These are phyloP conservation scores for Cacoxenus indagator DNA, from an alignment of 2,888 invertebrate genomes.

Conservation along the genomic window DNA sequence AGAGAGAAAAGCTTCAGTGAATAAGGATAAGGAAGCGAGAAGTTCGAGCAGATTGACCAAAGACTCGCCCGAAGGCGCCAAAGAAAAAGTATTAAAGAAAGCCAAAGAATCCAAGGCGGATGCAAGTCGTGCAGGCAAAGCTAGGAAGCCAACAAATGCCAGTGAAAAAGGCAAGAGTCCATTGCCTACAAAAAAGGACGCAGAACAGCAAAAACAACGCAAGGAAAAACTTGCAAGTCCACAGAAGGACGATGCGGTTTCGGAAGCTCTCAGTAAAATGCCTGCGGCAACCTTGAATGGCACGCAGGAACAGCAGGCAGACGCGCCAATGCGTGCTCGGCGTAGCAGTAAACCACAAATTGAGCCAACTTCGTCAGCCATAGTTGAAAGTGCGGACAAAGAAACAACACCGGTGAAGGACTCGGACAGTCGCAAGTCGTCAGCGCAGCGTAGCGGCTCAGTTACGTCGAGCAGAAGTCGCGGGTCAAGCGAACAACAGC, in stretches of 20 bases:
- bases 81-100: constrained; percentile 41
- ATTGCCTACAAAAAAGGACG: constrained; percentile 40
- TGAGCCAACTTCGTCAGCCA: constrained; percentile 9
- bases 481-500: constrained; percentile 50
- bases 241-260: not conserved
- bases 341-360: constrained; percentile 24
- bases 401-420: constrained; percentile 7
- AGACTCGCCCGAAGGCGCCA: constrained; percentile 40
- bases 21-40: constrained; percentile 49
- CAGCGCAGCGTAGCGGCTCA: constrained; percentile 40
- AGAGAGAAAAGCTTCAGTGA: constrained; percentile 29
- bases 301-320: not conserved
- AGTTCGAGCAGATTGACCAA: constrained; percentile 36
- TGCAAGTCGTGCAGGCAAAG: not conserved
- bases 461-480: constrained; percentile 41
- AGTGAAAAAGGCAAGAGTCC: constrained; percentile 45
- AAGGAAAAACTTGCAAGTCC: constrained; percentile 40
- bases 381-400: not conserved
- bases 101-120: constrained; percentile 33
- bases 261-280: constrained; percentile 25
- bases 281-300: constrained; percentile 47
- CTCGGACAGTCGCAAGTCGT: constrained; percentile 41
- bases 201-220: constrained; percentile 23
- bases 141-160: constrained; percentile 26
- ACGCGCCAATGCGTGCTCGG: not conserved